Percentiles rank a stretch among this genome's conserved stretches.
Conservation (phyloP, 1,140 invertebrate species). For the Drosophila guanche region DNA sequence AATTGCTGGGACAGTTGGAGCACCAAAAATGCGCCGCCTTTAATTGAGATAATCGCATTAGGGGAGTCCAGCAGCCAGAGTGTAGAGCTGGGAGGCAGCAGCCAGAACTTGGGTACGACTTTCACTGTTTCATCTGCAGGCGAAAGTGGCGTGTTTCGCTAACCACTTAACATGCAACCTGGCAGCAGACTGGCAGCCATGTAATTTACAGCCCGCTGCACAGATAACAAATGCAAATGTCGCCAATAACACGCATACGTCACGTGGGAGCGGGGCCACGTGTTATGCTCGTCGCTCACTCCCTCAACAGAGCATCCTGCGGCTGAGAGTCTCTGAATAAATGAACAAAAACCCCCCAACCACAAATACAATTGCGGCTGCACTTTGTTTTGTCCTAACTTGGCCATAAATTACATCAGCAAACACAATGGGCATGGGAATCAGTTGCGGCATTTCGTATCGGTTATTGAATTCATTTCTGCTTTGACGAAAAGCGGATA, state of each 20-base stretch:
- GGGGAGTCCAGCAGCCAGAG: background rate
- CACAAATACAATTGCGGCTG: constrained; percentile 22
- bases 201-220: constrained; percentile 54
- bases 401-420: constrained; percentile 53
- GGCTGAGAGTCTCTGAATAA: constrained; percentile 14
- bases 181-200: constrained; percentile 13
- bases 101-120: constrained; percentile 8
- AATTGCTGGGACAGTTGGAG: constrained; percentile 52
- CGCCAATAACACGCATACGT: constrained; percentile 65
- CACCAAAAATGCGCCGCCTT: constrained; percentile 29
- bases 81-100: constrained; percentile 5
- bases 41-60: constrained; percentile 74
- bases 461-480: constrained; percentile 17
- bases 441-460: background rate
- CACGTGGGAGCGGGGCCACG: constrained; percentile 50
- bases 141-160: constrained; percentile 15
- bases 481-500: constrained; percentile 9
- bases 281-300: constrained; percentile 21
- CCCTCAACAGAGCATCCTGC: constrained; percentile 19
- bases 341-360: constrained; percentile 10
- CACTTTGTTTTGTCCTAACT: constrained; percentile 22
- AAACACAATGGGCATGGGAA: constrained; percentile 19
- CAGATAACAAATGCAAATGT: constrained; percentile 54
- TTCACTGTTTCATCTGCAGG: constrained; percentile 52
- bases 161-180: constrained; percentile 62